Conservation (phyloP, 2,888 invertebrate genomes). For the Polydrusus cervinus region DNA sequence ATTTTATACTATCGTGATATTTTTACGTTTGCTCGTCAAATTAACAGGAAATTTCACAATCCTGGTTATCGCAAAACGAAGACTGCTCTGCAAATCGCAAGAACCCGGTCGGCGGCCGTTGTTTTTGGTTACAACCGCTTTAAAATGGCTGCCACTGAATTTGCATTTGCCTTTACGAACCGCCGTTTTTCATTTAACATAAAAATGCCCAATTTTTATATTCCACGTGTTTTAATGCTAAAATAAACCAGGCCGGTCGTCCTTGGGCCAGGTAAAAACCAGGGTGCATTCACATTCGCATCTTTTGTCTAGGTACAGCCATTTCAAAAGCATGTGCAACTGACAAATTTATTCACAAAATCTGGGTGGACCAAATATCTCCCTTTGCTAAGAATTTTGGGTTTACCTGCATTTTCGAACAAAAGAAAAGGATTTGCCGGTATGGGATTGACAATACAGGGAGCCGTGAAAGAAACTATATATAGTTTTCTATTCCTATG, state of each 20-base stretch:
- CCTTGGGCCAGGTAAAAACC: constrained; percentile 63
- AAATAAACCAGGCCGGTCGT: constrained; percentile 60
- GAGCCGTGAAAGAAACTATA: background rate
- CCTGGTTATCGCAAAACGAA: constrained; percentile 1
- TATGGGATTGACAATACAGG: background rate
- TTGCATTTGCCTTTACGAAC: background rate
- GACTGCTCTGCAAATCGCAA: constrained; percentile 6
- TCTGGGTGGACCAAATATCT: constrained; percentile 12
- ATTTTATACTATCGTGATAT: background rate
- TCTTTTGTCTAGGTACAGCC: constrained; percentile 48
- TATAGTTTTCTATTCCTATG: too few species aligned
- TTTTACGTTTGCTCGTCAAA: background rate
- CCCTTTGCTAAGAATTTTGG: constrained; percentile 8
- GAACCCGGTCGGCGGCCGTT: constrained; percentile 4
- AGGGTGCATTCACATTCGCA: constrained; percentile 35
- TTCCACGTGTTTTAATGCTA: constrained; percentile 57
- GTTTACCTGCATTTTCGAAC: constrained; percentile 13
- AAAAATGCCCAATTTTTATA: constrained; percentile 43
- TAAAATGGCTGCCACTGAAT: constrained; percentile 43
- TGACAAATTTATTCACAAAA: constrained; percentile 21
- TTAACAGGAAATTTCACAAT: background rate
- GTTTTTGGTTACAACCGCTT: constrained; percentile 42
- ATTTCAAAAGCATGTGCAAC: constrained; percentile 40
- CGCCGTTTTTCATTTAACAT: background rate
- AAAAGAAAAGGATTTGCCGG: constrained; percentile 17